A percentile compares a stretch with the other conserved stretches of the same genome.
Conservation (phyloP, 2,797 vertebrate species). For the Nyctalus aviator region DNA sequence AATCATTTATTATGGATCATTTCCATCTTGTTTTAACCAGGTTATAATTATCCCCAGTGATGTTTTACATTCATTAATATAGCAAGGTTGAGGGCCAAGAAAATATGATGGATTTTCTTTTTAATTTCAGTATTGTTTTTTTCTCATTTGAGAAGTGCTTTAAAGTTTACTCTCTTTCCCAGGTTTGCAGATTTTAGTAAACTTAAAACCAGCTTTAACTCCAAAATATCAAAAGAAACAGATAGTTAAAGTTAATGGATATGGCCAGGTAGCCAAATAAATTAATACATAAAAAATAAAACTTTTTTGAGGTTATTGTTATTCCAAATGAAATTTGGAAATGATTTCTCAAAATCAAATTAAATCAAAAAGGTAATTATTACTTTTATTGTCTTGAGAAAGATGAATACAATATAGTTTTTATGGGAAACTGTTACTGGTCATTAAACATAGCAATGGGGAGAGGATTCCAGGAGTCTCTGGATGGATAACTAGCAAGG, state of each 20-base stretch:
- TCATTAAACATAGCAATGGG: not conserved
- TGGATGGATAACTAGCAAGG: not conserved
- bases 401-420: not conserved
- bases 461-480: not conserved
- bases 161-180: not conserved
- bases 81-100: not conserved
- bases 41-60: not conserved
- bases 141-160: not conserved
- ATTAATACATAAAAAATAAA: not conserved
- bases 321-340: conserved; percentile 9
- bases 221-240: conserved; percentile 51
- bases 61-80: not conserved
- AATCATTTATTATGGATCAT: not conserved
- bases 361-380: conserved; percentile 7
- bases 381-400: not conserved
- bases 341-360: not conserved
- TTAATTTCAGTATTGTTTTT: not conserved
- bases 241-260: not conserved
- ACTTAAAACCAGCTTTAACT: conserved; percentile 19
- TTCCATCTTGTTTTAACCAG: not conserved
- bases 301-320: not conserved
- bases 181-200: not conserved
- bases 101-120: not conserved
- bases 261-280: not conserved
- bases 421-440: not conserved